Conservation (phyloP, 1,140 invertebrate genomes). For the Halictus rubicundus region DNA sequence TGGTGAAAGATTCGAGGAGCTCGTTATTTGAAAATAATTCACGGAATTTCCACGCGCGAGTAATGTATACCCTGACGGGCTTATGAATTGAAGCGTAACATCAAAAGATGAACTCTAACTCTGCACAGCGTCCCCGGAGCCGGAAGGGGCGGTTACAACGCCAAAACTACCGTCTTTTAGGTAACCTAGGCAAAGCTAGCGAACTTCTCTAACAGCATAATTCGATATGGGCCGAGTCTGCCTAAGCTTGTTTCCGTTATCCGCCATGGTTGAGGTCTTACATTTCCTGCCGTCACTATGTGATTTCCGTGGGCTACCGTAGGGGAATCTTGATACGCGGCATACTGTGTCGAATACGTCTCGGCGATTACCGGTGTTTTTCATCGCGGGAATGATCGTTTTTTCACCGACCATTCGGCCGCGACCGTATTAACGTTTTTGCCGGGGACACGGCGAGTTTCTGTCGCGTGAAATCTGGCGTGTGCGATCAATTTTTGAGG, state of each 20-base stretch:
- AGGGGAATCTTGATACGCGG: constrained; percentile 63
- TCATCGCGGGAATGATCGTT: constrained; percentile 29
- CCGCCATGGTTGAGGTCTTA: constrained; percentile 66
- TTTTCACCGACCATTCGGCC: constrained; percentile 10
- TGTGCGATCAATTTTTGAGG: constrained; percentile 34
- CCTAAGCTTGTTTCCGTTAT: constrained; percentile 75
- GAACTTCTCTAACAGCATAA: constrained; percentile 69
- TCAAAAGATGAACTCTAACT: constrained; percentile 14
- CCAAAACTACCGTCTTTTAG: constrained; percentile 51
- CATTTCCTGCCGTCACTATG: constrained; percentile 67
- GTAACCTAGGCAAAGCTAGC: constrained; percentile 58
- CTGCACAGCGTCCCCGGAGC: background rate
- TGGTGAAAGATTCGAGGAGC: background rate
- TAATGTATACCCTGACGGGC: background rate
- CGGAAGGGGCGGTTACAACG: constrained; percentile 26
- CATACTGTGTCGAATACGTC: constrained; percentile 73
- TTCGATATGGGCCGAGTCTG: constrained; percentile 65
- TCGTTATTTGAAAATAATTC: background rate
- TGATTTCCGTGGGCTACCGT: constrained; percentile 65
- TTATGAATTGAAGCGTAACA: background rate
- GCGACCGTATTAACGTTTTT: constrained; percentile 37
- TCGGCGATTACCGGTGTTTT: constrained; percentile 50
- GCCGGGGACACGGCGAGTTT: background rate
- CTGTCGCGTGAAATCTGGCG: constrained; percentile 13
- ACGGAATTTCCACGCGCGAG: background rate